Percentiles rank a stretch among this genome's conserved stretches.
Conservation (phyloP, 2,888 invertebrate genomes). For the Ommatoiulus sabulosus region DNA sequence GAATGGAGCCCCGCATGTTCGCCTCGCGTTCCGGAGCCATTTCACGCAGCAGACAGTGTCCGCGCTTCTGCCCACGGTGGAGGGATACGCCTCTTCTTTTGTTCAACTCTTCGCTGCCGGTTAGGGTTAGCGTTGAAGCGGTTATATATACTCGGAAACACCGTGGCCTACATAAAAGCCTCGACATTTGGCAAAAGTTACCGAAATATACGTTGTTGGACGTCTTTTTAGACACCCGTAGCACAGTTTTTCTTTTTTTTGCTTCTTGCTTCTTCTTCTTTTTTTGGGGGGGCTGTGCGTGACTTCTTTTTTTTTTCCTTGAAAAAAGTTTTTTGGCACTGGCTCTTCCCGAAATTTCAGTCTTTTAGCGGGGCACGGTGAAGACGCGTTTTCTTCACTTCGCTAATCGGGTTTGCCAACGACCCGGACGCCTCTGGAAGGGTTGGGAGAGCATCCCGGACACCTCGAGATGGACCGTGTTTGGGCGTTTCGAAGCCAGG, state of each 20-base stretch:
- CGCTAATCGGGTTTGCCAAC: neutral
- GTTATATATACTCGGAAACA: slow-evolving; percentile 19
- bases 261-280: neutral
- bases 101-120: neutral
- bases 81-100: neutral
- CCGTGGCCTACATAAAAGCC: slow-evolving; percentile 33
- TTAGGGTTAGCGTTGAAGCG: neutral
- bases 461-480: neutral
- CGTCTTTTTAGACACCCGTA: slow-evolving; percentile 37
- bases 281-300: neutral
- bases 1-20: neutral
- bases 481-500: neutral
- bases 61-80: neutral
- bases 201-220: slow-evolving; percentile 41
- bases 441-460: neutral
- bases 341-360: neutral
- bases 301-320: neutral
- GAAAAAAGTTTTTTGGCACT: neutral
- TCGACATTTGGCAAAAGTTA: slow-evolving; percentile 40
- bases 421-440: neutral
- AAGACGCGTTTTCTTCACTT: slow-evolving; percentile 20
- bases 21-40: neutral
- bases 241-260: neutral
- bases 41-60: neutral
- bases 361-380: neutral